Percentiles rank a stretch among this genome's conserved stretches.
phyloP scores from a whole-genome alignment of 1,140 invertebrate species.

The Drosophila lowei region DNA sequence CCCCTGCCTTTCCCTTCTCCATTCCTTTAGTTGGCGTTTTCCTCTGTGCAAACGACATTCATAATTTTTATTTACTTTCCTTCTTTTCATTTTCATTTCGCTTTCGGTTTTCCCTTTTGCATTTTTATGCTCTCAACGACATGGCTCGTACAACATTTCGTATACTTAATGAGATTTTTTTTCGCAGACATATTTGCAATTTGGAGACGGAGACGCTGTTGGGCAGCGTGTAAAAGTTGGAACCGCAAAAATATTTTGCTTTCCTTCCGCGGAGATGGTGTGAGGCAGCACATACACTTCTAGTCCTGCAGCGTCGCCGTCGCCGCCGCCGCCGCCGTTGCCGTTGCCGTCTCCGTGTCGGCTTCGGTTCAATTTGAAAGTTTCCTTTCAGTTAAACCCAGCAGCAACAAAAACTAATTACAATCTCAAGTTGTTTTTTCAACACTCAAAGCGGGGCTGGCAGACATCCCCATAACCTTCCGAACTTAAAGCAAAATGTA shows the following conservation, averaged over 20 bases:
- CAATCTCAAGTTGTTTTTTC: constrained; percentile 81
- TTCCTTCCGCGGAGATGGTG: neutral
- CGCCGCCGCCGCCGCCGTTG: too few species aligned
- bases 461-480: constrained; percentile 12
- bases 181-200: constrained; percentile 77
- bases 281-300: too few species aligned
- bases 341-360: constrained; percentile 7
- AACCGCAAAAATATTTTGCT: constrained; percentile 64
- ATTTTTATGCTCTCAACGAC: constrained; percentile 51
- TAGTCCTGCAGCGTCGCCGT: too few species aligned
- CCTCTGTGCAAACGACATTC: constrained; percentile 61
- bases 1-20: constrained; percentile 18
- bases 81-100: constrained; percentile 9
- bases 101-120: constrained; percentile 32
- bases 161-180: constrained; percentile 80
- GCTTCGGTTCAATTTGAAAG: constrained; percentile 72
- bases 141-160: constrained; percentile 50
- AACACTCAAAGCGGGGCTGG: constrained; percentile 58
- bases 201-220: constrained; percentile 41
- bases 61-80: constrained; percentile 76
- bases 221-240: constrained; percentile 55
- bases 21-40: constrained; percentile 9
- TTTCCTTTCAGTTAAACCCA: constrained; percentile 68
- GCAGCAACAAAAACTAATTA: constrained; percentile 80
- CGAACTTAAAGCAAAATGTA: constrained; percentile 56